These are phyloP conservation scores for Helleia helle DNA, from an alignment of 2,888 invertebrate genomes.

Conservation along the genomic window DNA sequence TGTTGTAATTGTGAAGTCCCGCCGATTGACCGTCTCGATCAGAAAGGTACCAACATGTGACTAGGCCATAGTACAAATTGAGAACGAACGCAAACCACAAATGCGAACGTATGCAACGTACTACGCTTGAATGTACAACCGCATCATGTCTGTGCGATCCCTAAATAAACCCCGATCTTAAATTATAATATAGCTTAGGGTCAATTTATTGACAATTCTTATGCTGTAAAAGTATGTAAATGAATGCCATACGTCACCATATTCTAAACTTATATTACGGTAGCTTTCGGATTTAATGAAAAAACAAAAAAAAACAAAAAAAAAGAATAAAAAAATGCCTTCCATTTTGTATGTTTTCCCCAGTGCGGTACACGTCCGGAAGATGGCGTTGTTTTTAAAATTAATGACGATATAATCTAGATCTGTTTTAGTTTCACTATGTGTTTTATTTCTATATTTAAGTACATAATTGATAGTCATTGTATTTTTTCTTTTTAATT, in stretches of 20 bases:
- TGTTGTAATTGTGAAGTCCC: too few relatives aligned
- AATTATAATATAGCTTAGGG: conserved; percentile 2
- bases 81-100: too few relatives aligned
- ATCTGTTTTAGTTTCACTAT: conserved; percentile 3
- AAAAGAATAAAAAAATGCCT: conserved; percentile 7
- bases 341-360: too few relatives aligned
- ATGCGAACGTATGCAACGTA: too few relatives aligned
- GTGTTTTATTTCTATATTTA: background rate
- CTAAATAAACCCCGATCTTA: too few relatives aligned
- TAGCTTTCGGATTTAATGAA: background rate
- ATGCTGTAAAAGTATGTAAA: background rate
- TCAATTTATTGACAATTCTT: conserved; percentile 6
- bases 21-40: too few relatives aligned
- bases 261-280: background rate
- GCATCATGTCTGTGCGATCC: too few relatives aligned
- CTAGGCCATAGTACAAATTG: too few relatives aligned
- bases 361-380: background rate
- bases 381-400: background rate
- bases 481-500: background rate
- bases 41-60: too few relatives aligned
- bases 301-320: too few relatives aligned
- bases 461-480: background rate
- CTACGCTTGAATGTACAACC: too few relatives aligned
- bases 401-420: too few relatives aligned
- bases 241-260: conserved; percentile 1